Percentiles rank a stretch among this genome's conserved stretches.
These are phyloP conservation scores for Drosophila melanica DNA, from an alignment of 1,140 invertebrate genomes.

Conservation along the genomic window DNA sequence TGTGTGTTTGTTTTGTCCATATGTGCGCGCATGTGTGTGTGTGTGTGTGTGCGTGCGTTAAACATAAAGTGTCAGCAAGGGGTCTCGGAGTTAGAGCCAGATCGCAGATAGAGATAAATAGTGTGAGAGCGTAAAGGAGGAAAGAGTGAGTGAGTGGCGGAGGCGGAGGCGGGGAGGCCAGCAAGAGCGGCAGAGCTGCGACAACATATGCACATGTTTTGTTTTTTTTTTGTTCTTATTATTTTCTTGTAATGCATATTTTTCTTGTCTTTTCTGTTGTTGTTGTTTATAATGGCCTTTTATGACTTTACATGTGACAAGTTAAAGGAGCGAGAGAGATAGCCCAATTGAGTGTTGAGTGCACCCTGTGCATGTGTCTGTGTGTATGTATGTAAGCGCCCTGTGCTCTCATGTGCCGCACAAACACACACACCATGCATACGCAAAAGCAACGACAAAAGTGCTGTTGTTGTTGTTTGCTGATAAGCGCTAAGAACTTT, in stretches of 20 bases:
- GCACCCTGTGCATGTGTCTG: conserved; percentile 22
- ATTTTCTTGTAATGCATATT: conserved; percentile 41
- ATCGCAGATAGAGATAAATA: conserved; percentile 43
- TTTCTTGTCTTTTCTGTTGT: conserved; percentile 28
- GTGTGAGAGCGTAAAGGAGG: neutral
- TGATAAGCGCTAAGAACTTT: conserved; percentile 69
- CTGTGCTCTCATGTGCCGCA: conserved; percentile 48
- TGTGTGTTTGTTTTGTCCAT: conserved; percentile 44
- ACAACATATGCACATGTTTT: conserved; percentile 36
- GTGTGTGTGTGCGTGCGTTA: conserved; percentile 27
- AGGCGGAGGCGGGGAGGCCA: neutral
- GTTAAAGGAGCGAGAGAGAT: conserved; percentile 25
- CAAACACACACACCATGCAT: conserved; percentile 10
- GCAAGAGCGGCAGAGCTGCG: neutral
- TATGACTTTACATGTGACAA: conserved; percentile 37
- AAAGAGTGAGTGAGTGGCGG: conserved; percentile 1
- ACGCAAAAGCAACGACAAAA: conserved; percentile 8
- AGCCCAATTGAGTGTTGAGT: conserved; percentile 27
- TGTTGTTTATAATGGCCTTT: conserved; percentile 35
- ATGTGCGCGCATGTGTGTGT: conserved; percentile 27
- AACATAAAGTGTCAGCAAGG: conserved; percentile 65
- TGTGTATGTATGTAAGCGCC: conserved; percentile 8
- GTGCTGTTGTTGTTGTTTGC: conserved; percentile 11
- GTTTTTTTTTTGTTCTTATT: conserved; percentile 25
- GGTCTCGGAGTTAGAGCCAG: conserved; percentile 42